Base-by-base conservation (phyloP, 2,113 vertebrate species). In the Ciconia maguari region DNA sequence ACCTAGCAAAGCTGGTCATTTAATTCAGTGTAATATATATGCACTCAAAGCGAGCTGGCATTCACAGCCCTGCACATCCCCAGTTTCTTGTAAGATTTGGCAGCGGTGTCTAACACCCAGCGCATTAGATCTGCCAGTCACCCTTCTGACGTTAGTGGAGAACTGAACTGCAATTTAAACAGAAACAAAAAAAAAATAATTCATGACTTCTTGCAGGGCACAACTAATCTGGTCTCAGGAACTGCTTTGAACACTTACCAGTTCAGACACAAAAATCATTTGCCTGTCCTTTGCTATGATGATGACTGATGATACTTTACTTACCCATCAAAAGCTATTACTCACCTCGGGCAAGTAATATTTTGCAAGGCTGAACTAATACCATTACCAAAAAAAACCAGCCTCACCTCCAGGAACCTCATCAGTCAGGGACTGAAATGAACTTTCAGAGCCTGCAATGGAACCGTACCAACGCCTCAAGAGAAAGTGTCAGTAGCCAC, bases 321-420 rank as follows among this genome's bases (percentile, higher is more conserved):
- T 54, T 34, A n/a, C 61, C 69, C 17, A 18, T 71, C 91, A 93
- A 89, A 92, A 87, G 34, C 30, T 51, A 52, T 58, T 66, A 66
- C 80, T 74, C 68, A 87, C 89, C 89, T 79, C 29, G 1, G 66
- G 74, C 94, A 94, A 94, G 57, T 27, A 79, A 49, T 72, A 93
- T 60, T 95, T 87, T 85, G 84, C 87, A 89, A 93, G 62, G 78
- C 61, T 95, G 91, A 95, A 89, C 82, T 69, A 94, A 93, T 51
- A 52, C n/a, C 51, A 52, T 54, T 54, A 77, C 38, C 16, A 68
- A 68, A 84, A 84, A 61, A 68, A n/a, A 8, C 5, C 78, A 52
- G 57, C 36, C n/a, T 94, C 71, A 90, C 65, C 81, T 96, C 57
- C 81, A 94, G 74, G 65, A 95, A 83, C 74, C 77, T 91, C 80